Percentiles rank a stretch among this genome's conserved stretches.
Conservation (phyloP, 1,140 invertebrate genomes). For the Phocides pigmalion region DNA sequence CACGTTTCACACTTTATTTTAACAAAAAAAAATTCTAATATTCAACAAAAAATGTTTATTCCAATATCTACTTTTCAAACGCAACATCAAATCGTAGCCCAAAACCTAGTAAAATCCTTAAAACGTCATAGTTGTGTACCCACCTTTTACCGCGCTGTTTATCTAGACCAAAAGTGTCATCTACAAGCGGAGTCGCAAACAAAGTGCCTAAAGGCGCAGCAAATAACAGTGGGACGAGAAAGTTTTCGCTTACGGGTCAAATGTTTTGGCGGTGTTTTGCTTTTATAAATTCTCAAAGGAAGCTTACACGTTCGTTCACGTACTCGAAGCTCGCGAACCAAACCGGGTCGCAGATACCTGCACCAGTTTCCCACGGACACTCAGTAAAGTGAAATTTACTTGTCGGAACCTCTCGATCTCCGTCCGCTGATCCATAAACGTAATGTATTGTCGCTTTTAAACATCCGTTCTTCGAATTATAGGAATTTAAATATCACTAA, state of each 20-base stretch:
- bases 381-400: conserved; percentile 11
- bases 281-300: conserved; percentile 18
- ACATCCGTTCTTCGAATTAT: background rate
- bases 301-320: conserved; percentile 7
- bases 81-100: too few species aligned
- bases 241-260: conserved; percentile 26
- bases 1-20: too few species aligned
- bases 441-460: background rate
- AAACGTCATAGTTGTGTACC: background rate
- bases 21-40: too few species aligned
- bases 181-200: background rate
- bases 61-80: too few species aligned
- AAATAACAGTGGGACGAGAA: conserved; percentile 16
- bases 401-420: background rate
- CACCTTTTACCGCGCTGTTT: background rate
- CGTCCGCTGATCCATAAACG: background rate
- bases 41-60: too few species aligned
- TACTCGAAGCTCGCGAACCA: conserved; percentile 42
- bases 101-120: background rate
- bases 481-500: too few species aligned
- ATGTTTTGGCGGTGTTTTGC: conserved; percentile 23
- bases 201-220: conserved; percentile 9
- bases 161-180: conserved; percentile 1
- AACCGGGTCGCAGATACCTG: conserved; percentile 50
- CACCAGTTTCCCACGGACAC: conserved; percentile 24